Evolutionary conservation across 1,140 invertebrate species (phyloP).

Genomic region (Ooceraea biroi): DNA sequence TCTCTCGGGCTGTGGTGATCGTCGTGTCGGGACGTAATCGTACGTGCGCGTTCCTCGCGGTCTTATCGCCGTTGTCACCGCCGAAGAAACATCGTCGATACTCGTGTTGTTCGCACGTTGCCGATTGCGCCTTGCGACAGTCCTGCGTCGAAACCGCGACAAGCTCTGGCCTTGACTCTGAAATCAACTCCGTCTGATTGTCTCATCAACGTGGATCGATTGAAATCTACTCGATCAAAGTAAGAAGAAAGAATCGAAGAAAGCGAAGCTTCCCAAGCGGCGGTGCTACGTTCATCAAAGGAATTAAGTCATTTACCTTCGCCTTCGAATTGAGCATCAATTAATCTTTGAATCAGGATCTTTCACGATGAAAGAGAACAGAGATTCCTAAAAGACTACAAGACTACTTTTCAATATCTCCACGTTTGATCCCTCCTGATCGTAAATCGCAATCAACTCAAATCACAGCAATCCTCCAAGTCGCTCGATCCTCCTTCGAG

Average conservation of each 20-base stretch:
- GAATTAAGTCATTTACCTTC: background rate
- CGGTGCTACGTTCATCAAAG: background rate
- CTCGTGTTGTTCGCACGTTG: conserved; percentile 18
- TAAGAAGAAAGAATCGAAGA: background rate
- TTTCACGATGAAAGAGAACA: conserved; percentile 11
- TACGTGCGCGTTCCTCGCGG: conserved; percentile 4
- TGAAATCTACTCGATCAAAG: background rate
- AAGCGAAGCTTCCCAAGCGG: background rate
- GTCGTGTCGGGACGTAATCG: conserved; percentile 12
- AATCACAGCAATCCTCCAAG: no score
- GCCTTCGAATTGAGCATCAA: background rate
- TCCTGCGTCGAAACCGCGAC: background rate
- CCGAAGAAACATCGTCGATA: conserved; percentile 1
- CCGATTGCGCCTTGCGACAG: conserved; percentile 12
- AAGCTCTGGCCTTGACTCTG: background rate
- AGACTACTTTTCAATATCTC: background rate
- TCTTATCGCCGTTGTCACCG: conserved; percentile 2
- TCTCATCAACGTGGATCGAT: background rate
- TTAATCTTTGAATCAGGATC: background rate
- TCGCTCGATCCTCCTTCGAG: background rate
- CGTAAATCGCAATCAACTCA: background rate
- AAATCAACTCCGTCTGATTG: background rate
- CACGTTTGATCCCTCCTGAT: background rate
- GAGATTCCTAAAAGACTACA: background rate
- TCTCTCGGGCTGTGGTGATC: conserved; percentile 31